Conservation (phyloP, 1,140 invertebrate genomes). For the Drosophila insularis region DNA sequence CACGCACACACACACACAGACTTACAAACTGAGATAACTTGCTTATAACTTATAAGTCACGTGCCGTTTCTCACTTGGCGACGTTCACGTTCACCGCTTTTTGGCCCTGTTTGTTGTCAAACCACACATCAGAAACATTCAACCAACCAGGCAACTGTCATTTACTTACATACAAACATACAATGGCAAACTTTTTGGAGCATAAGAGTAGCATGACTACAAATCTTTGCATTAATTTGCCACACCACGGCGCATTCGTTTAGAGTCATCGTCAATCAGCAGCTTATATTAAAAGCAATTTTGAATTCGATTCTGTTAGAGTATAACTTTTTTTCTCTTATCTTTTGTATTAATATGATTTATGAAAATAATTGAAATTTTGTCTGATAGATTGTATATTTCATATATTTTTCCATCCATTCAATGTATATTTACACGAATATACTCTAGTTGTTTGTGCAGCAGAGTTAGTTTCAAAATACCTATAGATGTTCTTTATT, state of each 20-base stretch:
- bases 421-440: too few species aligned
- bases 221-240: neutral
- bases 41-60: conserved; percentile 74
- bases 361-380: too few species aligned
- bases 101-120: conserved; percentile 51
- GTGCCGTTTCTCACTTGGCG: conserved; percentile 43
- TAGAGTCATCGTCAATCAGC: neutral
- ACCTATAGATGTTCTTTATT: neutral
- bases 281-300: too few species aligned
- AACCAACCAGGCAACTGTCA: conserved; percentile 25
- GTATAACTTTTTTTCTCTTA: too few species aligned
- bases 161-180: conserved; percentile 32
- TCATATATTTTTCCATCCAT: too few species aligned
- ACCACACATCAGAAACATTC: conserved; percentile 68
- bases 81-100: neutral
- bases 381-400: too few species aligned
- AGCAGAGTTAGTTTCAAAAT: neutral
- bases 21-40: conserved; percentile 56
- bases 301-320: too few species aligned
- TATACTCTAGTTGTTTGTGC: too few species aligned
- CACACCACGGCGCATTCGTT: neutral
- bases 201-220: neutral
- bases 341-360: too few species aligned
- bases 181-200: conserved; percentile 52
- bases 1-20: conserved; percentile 13